A percentile compares a stretch with the other conserved stretches of the same genome.
These are phyloP conservation scores for Anolis sagrei DNA, from an alignment of 2,113 vertebrate genomes.

Conservation along the genomic window DNA sequence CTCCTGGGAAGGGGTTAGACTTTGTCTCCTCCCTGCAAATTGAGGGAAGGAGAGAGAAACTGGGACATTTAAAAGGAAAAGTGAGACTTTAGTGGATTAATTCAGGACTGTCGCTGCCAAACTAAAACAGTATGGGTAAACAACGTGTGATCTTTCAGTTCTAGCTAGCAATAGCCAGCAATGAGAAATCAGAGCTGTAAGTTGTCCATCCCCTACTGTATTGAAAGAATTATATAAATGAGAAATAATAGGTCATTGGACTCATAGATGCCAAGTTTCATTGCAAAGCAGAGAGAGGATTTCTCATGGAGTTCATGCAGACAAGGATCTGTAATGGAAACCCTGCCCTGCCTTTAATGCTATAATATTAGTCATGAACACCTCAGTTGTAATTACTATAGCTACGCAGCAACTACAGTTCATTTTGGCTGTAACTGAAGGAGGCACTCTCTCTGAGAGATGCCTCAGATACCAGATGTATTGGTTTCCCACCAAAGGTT, in stretches of 20 bases:
- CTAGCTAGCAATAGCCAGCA: background rate
- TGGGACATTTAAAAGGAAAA: background rate
- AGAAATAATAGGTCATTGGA: conserved; percentile 7
- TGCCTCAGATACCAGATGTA: conserved; percentile 43
- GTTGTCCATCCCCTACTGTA: background rate
- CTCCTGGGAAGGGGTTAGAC: no score
- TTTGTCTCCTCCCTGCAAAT: no score
- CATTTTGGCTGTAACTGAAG: conserved; percentile 48
- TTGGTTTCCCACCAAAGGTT: conserved; percentile 19
- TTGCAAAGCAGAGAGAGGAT: conserved; percentile 45
- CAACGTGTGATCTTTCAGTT: background rate
- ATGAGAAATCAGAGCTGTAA: background rate
- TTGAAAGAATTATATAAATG: conserved; percentile 8
- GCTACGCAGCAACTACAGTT: conserved; percentile 69
- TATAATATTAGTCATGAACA: conserved; percentile 70
- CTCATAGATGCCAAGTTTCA: conserved; percentile 47
- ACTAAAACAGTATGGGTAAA: background rate
- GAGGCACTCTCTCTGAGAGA: conserved; percentile 24
- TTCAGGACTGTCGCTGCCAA: background rate
- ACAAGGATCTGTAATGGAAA: conserved; percentile 65
- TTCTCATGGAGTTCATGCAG: conserved; percentile 57
- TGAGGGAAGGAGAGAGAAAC: no score
- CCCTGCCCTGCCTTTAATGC: conserved; percentile 69
- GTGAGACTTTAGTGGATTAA: background rate
- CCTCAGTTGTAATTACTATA: conserved; percentile 63